A percentile compares a stretch with the other conserved stretches of the same genome.
phyloP scores from a whole-genome alignment of 53 echinoderm and acorn worm genomes.

The Astropecten irregularis region DNA sequence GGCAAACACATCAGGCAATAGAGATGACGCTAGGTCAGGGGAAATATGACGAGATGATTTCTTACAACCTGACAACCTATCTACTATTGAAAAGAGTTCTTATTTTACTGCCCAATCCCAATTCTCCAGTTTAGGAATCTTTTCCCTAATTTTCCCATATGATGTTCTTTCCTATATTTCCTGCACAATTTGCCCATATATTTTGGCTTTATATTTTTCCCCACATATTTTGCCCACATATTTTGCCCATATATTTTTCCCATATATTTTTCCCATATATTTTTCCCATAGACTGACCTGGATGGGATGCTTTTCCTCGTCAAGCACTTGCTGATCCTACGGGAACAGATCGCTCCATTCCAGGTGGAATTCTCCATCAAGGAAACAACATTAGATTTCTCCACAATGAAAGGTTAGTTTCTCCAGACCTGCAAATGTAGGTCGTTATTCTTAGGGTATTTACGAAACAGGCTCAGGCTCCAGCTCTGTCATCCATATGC shows the following conservation, averaged over 20 bases:
- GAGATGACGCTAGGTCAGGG: too few species aligned
- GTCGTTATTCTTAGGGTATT: too few species aligned
- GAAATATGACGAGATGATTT: too few species aligned
- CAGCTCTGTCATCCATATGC: too few species aligned
- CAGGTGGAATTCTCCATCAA: conserved; percentile 99
- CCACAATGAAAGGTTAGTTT: conserved; percentile 80
- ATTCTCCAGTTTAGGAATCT: too few species aligned
- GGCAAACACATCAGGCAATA: too few species aligned
- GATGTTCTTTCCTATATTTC: not conserved
- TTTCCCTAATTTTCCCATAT: too few species aligned
- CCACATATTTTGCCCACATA: not conserved
- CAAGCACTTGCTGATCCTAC: conserved; percentile 90
- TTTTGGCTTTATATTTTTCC: not conserved
- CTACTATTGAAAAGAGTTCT: too few species aligned
- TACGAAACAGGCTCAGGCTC: too few species aligned
- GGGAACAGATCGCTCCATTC: conserved; percentile 99
- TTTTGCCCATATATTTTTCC: not conserved
- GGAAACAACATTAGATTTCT: conserved; percentile 89
- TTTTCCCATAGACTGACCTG: conserved; percentile 66
- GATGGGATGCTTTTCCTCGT: conserved; percentile 90
- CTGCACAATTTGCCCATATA: not conserved
- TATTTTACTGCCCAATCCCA: too few species aligned
- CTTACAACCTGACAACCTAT: too few species aligned
- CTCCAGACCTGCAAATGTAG: not conserved
- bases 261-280: not conserved